Evolutionary conservation across 2,888 invertebrate genomes (phyloP).

Genomic region (Stenoptilia bipunctidactyla): DNA sequence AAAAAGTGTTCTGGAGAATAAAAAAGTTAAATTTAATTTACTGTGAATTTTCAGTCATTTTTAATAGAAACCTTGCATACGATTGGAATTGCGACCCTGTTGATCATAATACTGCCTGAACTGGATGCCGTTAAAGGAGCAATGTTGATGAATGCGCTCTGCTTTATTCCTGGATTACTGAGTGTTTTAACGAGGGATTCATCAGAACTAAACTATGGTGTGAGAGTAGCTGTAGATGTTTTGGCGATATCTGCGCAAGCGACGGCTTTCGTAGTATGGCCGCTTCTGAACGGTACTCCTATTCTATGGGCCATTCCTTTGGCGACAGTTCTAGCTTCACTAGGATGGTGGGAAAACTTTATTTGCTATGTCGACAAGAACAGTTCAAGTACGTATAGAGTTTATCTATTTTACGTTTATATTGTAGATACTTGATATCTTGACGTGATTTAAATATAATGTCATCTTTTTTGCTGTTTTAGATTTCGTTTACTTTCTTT

Average conservation of each 20-base stretch:
- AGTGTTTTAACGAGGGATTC: slow-evolving; percentile 67
- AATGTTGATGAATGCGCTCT: slow-evolving; percentile 87
- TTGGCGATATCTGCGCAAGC: slow-evolving; percentile 75
- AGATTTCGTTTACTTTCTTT: not conserved
- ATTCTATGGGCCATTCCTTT: slow-evolving; percentile 74
- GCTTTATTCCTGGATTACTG: slow-evolving; percentile 83
- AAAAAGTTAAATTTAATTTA: too few relatives aligned
- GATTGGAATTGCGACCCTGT: slow-evolving; percentile 81
- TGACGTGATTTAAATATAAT: too few relatives aligned
- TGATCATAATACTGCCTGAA: slow-evolving; percentile 82
- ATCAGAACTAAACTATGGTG: slow-evolving; percentile 33
- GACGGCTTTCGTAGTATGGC: slow-evolving; percentile 78
- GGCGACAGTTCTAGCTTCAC: slow-evolving; percentile 76
- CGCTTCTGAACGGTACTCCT: slow-evolving; percentile 61
- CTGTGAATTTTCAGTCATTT: slow-evolving; percentile 66
- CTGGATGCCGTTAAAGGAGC: slow-evolving; percentile 86
- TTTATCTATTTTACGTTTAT: slow-evolving; percentile 1
- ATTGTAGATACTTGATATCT: too few relatives aligned
- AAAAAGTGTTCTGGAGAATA: too few relatives aligned
- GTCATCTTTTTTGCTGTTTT: slow-evolving; percentile 18
- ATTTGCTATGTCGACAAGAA: slow-evolving; percentile 50
- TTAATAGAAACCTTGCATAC: slow-evolving; percentile 84
- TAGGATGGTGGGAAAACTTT: slow-evolving; percentile 90
- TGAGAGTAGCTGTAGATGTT: slow-evolving; percentile 65
- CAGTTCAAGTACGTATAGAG: slow-evolving; percentile 30